Evolutionary conservation across 1,140 invertebrate species (phyloP).

Genomic region (Laupala kohalensis): DNA sequence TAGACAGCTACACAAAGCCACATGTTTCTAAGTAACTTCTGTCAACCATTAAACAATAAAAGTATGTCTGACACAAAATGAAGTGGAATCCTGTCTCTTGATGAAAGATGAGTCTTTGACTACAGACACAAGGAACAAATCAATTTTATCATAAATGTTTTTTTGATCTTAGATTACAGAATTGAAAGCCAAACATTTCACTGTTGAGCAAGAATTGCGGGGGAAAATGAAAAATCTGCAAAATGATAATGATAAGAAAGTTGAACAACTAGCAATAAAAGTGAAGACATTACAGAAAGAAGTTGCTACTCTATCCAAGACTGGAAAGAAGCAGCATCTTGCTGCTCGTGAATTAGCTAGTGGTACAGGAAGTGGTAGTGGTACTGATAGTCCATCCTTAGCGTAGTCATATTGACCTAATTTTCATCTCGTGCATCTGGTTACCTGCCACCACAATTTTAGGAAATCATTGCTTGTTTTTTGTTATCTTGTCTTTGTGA

Average conservation of each 20-base stretch:
- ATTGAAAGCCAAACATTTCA: constrained; percentile 82
- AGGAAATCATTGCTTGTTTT: background rate
- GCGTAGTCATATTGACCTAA: background rate
- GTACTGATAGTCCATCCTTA: constrained; percentile 50
- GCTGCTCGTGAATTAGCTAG: constrained; percentile 19
- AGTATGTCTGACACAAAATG: too few species aligned
- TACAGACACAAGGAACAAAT: too few species aligned
- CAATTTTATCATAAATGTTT: too few species aligned
- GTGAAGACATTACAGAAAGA: constrained; percentile 68
- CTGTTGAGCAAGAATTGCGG: constrained; percentile 69
- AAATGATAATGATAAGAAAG: constrained; percentile 67
- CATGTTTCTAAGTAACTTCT: too few species aligned
- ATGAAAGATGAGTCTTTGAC: too few species aligned
- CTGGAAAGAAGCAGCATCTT: constrained; percentile 42
- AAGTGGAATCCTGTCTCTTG: too few species aligned
- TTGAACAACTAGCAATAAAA: constrained; percentile 62
- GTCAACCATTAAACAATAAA: too few species aligned
- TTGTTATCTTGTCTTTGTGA: background rate
- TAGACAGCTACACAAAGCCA: too few species aligned
- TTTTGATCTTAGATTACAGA: constrained; percentile 66
- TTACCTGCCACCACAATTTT: background rate
- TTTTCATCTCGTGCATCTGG: background rate
- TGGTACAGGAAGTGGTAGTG: constrained; percentile 55
- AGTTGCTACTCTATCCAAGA: constrained; percentile 69
- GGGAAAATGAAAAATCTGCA: constrained; percentile 70